phyloP scores from a whole-genome alignment of 92 coral and sea anemone genomes.

The Actinostola sp. region DNA sequence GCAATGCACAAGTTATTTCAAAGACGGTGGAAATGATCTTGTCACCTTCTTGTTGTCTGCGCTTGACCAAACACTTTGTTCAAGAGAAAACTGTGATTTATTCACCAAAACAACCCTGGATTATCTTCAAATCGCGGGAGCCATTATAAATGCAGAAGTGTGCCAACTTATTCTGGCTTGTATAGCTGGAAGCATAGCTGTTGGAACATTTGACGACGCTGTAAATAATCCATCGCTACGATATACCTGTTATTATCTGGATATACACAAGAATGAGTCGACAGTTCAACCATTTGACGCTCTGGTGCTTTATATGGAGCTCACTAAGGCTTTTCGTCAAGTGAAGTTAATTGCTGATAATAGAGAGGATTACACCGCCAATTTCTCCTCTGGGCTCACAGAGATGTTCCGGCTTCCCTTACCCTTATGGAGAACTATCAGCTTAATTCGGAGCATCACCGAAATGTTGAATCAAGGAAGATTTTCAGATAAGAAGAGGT shows the following conservation, averaged over 20 bases:
- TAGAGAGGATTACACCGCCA: background rate
- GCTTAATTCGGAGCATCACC: background rate
- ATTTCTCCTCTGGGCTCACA: background rate
- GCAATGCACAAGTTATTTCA: background rate
- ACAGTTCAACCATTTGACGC: background rate
- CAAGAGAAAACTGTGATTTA: background rate
- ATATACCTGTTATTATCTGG: background rate
- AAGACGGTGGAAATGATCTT: background rate
- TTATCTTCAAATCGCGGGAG: background rate
- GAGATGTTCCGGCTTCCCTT: slow-evolving; percentile 3
- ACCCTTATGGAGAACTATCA: background rate
- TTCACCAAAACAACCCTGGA: background rate
- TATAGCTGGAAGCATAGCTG: slow-evolving; percentile 29
- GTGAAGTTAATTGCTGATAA: background rate
- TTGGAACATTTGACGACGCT: slow-evolving; percentile 12
- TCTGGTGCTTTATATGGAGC: background rate
- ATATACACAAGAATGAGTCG: background rate
- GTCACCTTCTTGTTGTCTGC: background rate
- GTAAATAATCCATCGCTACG: background rate
- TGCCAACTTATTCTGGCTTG: slow-evolving; percentile 1
- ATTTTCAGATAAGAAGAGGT: slow-evolving; percentile 5
- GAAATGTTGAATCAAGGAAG: background rate
- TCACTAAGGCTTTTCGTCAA: background rate
- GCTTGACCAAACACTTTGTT: background rate
- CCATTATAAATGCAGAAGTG: background rate